These are phyloP conservation scores for Tetrapedia diversipes DNA, from an alignment of 2,888 invertebrate genomes.

Conservation along the genomic window DNA sequence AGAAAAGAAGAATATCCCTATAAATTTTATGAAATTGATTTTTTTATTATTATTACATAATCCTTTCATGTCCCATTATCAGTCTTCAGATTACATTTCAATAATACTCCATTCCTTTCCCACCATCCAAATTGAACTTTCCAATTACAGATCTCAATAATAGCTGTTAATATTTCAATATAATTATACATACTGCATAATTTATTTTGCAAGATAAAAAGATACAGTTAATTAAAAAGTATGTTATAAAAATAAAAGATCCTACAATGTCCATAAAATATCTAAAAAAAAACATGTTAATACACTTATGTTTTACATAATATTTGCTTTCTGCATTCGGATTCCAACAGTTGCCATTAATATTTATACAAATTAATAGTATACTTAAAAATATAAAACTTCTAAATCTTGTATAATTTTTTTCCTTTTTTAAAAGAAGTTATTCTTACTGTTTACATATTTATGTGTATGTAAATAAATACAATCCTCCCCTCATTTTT, in stretches of 20 bases:
- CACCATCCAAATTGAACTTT: constrained; percentile 56
- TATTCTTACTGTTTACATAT: constrained; percentile 25
- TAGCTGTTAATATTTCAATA: constrained; percentile 54
- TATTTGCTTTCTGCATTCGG: constrained; percentile 27
- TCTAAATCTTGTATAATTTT: constrained; percentile 25
- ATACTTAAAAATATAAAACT: constrained; percentile 28
- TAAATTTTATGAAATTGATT: constrained; percentile 24
- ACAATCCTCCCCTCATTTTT: constrained; percentile 43
- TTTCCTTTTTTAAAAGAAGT: constrained; percentile 17
- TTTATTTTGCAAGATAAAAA: constrained; percentile 26
- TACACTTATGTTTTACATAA: constrained; percentile 13
- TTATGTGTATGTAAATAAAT: constrained; percentile 53
- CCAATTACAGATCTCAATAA: constrained; percentile 62
- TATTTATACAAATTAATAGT: constrained; percentile 37
- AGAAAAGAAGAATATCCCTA: background rate
- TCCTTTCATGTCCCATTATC: constrained; percentile 46
- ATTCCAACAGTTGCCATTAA: constrained; percentile 8
- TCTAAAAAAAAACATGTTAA: constrained; percentile 10
- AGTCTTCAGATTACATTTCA: constrained; percentile 60
- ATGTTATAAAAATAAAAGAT: constrained; percentile 29
- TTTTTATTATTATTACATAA: constrained; percentile 36
- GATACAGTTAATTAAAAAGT: too few species aligned
- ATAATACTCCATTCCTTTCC: constrained; percentile 55
- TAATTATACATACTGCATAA: constrained; percentile 21
- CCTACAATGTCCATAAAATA: constrained; percentile 23